Conservation (phyloP, 2,888 invertebrate genomes). For the Megaustenia siamemsis region DNA sequence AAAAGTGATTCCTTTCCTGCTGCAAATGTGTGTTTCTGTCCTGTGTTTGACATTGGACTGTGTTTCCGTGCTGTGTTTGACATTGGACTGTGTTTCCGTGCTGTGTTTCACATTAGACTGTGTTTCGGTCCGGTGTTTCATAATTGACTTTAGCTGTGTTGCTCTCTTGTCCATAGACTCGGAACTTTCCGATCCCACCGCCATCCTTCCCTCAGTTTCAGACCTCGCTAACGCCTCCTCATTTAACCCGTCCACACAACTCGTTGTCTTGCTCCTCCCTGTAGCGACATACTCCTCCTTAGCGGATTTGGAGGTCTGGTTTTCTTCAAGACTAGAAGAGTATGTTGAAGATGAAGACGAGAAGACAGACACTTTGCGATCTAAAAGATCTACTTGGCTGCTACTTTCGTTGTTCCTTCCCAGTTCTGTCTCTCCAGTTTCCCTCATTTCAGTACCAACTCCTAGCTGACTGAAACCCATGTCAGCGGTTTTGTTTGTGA, state of each 20-base stretch:
- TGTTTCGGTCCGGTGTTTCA: constrained; percentile 71
- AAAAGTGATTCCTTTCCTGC: constrained; percentile 77
- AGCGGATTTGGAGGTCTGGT: not conserved
- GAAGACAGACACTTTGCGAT: not conserved
- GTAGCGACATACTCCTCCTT: not conserved
- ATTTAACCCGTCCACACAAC: not conserved
- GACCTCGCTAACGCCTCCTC: not conserved
- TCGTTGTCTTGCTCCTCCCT: not conserved
- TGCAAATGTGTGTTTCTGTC: constrained; percentile 61
- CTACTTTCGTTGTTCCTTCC: not conserved
- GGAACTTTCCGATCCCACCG: constrained; percentile 23
- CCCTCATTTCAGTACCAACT: not conserved
- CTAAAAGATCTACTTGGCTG: not conserved
- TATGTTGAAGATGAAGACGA: constrained; percentile 18
- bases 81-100: no score
- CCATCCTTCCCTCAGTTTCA: not conserved
- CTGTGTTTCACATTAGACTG: no score
- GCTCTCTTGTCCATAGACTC: constrained; percentile 37
- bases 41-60: constrained; percentile 77
- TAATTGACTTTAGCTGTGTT: constrained; percentile 70
- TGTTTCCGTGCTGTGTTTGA: constrained; percentile 47
- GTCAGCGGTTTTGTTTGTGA: constrained; percentile 41
- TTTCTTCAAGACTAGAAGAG: not conserved
- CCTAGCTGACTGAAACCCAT: constrained; percentile 4
- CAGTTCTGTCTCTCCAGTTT: not conserved